Base-by-base conservation (phyloP, 2,888 invertebrate species). In the Pheosia gnoma region DNA sequence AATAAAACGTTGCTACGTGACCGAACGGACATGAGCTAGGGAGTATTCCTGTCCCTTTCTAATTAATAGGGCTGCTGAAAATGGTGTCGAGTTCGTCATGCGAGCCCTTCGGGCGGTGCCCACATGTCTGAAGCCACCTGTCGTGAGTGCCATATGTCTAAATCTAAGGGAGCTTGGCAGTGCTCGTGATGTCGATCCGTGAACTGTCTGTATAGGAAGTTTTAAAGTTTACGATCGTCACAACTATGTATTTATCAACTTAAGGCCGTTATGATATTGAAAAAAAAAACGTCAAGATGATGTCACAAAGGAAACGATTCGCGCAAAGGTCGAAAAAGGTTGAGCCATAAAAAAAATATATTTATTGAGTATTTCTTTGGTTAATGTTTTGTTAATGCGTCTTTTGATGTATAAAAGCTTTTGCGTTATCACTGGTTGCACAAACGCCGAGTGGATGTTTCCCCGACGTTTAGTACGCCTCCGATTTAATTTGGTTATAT, bases 71-170 rank as follows among this genome's bases (percentile, higher is more conserved):
- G 78, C 67, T 67, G 58, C 58, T 59, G 51, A 69, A 70, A 74
- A 79, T 61, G 66, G 57, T 70, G 67, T 72, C 69, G 43, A 39
- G 57, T 74, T 80, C 84, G 86, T 87, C 86, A 88, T 80, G 63
- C 52, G 80, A 88, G 89, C 90, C 90, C 89, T 89, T 87, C 82
- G 71, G 59, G 59, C 72, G 82, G 83, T 86, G 83, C 81, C 88
- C 86, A 88, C 82, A 87, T 89, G 91, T 87, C 87, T 84, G 77
- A 79, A 71, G 70, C 79, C 92, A 91, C 87, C 91, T 92, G 91
- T 89, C 85, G 76, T 65, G 65, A 71, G 59, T 67, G 71, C 83
- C 87, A 85, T 85, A 82, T 86, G 85, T 79, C 78, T 73, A 62
- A 69, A 61, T 68, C 71, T 66, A 68, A 66, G 65, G 68, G 74